These are phyloP conservation scores for Acleris emargana DNA, from an alignment of 2,888 invertebrate species.

Conservation along the genomic window DNA sequence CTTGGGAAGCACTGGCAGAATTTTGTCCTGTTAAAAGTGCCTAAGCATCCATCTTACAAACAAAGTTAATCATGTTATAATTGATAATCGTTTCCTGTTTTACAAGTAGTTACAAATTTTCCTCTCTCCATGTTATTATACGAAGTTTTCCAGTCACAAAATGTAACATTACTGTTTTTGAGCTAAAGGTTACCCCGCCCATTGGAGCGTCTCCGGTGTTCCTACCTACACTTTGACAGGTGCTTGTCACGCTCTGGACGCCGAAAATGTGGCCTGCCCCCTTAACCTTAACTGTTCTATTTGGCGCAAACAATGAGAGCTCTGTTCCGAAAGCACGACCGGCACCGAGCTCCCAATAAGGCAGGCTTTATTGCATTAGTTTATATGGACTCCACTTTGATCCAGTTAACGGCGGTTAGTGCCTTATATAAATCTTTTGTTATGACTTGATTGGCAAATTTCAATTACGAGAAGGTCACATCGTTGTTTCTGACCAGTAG, in stretches of 20 bases:
- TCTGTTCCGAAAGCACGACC: conserved; percentile 48
- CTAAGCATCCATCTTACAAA: too few species aligned
- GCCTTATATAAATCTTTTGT: too few species aligned
- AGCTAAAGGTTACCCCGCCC: conserved; percentile 2
- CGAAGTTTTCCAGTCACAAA: too few species aligned
- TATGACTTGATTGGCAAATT: too few species aligned
- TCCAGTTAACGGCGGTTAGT: not conserved
- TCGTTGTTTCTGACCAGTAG: not conserved
- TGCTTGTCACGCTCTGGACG: conserved; percentile 45
- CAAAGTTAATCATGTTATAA: too few species aligned
- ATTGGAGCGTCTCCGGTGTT: conserved; percentile 17
- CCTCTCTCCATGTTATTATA: not conserved
- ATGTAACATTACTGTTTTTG: not conserved
- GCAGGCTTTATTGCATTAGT: conserved; percentile 16
- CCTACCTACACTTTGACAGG: conserved; percentile 48
- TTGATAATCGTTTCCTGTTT: too few species aligned
- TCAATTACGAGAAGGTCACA: too few species aligned
- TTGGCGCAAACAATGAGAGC: conserved; percentile 50
- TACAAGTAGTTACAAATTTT: not conserved
- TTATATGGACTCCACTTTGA: not conserved
- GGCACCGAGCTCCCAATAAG: conserved; percentile 39
- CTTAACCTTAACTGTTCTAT: conserved; percentile 51
- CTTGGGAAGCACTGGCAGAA: too few species aligned
- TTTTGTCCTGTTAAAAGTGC: too few species aligned
- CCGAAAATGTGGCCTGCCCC: conserved; percentile 41